Percentiles rank a stretch among this genome's conserved stretches.
Conservation (phyloP, 2,888 invertebrate genomes). For the Nephrotoma flavescens region DNA sequence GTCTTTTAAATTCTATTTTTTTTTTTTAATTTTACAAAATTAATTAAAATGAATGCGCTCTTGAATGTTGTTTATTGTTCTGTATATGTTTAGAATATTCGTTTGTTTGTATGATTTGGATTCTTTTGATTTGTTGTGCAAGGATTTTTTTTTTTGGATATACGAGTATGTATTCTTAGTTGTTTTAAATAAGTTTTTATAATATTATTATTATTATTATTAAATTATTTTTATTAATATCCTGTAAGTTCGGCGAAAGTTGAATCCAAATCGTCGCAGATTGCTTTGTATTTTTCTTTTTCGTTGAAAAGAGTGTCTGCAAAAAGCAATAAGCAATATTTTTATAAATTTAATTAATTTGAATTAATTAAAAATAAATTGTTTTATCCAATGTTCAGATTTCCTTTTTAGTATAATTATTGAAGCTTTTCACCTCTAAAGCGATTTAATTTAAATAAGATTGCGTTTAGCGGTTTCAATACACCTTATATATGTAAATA, state of each 20-base stretch:
- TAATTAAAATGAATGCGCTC: not conserved
- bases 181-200: not conserved
- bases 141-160: not conserved
- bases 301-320: conserved; percentile 67
- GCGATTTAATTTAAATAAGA: not conserved
- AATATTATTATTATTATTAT: conserved; percentile 25
- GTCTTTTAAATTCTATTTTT: not conserved
- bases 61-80: not conserved
- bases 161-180: not conserved
- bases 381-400: not conserved
- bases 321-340: conserved; percentile 19
- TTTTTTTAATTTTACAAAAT: not conserved
- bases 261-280: conserved; percentile 94
- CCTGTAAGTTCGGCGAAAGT: conserved; percentile 94
- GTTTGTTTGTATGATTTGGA: not conserved
- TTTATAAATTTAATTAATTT: conserved; percentile 2
- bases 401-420: not conserved
- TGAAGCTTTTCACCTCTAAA: not conserved
- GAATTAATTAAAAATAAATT: not conserved
- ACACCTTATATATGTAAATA: not conserved
- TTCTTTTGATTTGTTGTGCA: not conserved
- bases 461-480: not conserved
- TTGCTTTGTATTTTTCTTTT: conserved; percentile 88
- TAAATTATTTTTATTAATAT: conserved; percentile 50
- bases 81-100: not conserved